Conservation (phyloP, 2,797 vertebrate genomes). For the Gymnothorax reevesii region DNA sequence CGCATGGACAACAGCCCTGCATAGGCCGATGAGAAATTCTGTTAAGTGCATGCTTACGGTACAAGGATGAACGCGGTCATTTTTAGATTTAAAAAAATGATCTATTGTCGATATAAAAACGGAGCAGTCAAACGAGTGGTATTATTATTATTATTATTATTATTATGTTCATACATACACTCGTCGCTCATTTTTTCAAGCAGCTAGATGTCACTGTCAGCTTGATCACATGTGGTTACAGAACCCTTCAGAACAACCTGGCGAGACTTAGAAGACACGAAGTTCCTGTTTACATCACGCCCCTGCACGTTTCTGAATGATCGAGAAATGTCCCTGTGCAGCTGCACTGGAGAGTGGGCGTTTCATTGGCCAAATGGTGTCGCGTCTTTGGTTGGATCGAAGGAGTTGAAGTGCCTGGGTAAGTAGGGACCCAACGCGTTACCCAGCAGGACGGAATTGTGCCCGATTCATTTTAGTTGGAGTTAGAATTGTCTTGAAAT, state of each 20-base stretch:
- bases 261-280: neutral
- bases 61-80: neutral
- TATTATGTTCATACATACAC: neutral
- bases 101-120: neutral
- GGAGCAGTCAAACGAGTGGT: neutral
- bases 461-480: neutral
- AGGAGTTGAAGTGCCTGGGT: conserved; percentile 11
- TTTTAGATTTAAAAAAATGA: neutral
- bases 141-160: neutral
- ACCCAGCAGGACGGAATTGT: neutral
- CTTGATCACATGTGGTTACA: too few relatives aligned
- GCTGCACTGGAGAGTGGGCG: neutral
- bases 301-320: conserved; percentile 7
- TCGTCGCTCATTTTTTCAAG: neutral
- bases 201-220: conserved; percentile 13
- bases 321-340: conserved; percentile 14
- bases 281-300: conserved; percentile 24
- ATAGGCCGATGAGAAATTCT: neutral
- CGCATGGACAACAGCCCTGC: neutral
- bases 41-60: neutral
- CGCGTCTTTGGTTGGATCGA: neutral
- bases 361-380: neutral
- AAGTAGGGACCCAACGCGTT: neutral
- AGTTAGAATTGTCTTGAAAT: neutral
- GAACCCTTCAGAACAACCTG: neutral